These are phyloP conservation scores for Cinclus cinclus DNA, from an alignment of 2,113 vertebrate genomes.

Conservation along the genomic window DNA sequence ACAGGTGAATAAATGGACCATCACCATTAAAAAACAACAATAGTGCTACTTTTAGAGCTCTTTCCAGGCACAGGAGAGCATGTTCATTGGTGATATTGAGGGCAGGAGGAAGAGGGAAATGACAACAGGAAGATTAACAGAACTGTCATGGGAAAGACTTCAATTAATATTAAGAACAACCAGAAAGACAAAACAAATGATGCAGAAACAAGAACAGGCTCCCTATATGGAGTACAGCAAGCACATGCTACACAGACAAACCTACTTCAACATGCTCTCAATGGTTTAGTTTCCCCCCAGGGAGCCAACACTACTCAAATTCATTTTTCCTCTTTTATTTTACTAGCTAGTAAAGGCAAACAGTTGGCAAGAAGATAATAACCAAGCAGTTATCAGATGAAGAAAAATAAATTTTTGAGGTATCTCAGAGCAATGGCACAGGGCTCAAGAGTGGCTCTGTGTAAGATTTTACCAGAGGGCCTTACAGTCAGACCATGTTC, in stretches of 20 bases:
- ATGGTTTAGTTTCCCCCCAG: constrained; percentile 35
- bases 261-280: not conserved
- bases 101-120: not conserved
- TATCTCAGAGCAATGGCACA: not conserved
- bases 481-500: not conserved
- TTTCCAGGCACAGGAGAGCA: not conserved
- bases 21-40: not conserved
- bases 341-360: constrained; percentile 40
- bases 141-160: constrained; percentile 43
- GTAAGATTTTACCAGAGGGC: not conserved
- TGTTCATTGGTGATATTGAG: not conserved
- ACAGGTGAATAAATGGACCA: not conserved
- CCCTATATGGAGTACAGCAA: not conserved
- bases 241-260: not conserved
- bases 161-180: constrained; percentile 57
- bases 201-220: constrained; percentile 20
- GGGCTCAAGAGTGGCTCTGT: not conserved
- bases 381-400: constrained; percentile 25
- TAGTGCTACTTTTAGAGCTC: not conserved
- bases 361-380: constrained; percentile 21
- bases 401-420: not conserved
- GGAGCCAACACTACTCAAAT: not conserved
- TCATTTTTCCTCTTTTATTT: constrained; percentile 13
- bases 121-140: constrained; percentile 33
- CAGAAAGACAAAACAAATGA: constrained; percentile 45